phyloP scores from a whole-genome alignment of 2,888 invertebrate species.

The Pseudococcus longispinus region DNA sequence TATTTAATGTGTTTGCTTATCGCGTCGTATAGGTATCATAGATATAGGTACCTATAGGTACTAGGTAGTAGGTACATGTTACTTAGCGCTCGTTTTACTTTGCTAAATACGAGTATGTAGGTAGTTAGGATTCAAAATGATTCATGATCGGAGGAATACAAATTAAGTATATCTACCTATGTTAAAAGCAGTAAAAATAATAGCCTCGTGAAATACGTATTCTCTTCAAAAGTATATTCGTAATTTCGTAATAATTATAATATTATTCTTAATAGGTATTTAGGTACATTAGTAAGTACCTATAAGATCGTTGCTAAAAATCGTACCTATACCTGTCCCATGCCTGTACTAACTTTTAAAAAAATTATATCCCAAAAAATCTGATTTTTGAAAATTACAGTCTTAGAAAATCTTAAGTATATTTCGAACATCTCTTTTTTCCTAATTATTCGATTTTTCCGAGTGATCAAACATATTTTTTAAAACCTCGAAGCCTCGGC shows the following conservation, averaged over 20 bases:
- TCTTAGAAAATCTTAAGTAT: too few species aligned
- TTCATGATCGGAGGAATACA: neutral
- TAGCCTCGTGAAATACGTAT: neutral
- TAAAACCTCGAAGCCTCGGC: too few species aligned
- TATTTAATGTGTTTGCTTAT: slow-evolving; percentile 34
- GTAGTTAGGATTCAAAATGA: neutral
- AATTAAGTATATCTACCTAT: neutral
- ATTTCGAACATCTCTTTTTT: too few species aligned
- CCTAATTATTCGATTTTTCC: too few species aligned
- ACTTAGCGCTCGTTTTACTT: neutral
- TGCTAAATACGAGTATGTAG: neutral
- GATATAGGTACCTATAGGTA: neutral
- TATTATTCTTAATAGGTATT: too few species aligned
- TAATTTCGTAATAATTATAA: neutral
- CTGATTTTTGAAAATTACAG: too few species aligned
- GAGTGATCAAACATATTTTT: too few species aligned
- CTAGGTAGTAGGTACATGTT: neutral
- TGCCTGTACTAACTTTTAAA: too few species aligned
- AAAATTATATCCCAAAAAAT: too few species aligned
- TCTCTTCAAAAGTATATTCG: neutral
- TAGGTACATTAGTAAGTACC: too few species aligned
- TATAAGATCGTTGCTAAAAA: too few species aligned
- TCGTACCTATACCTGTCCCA: too few species aligned
- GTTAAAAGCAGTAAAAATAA: neutral
- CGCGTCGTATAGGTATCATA: neutral